These are phyloP conservation scores for Mesorhabditis spiculigera DNA, from an alignment of 2,888 invertebrate species.

Conservation along the genomic window DNA sequence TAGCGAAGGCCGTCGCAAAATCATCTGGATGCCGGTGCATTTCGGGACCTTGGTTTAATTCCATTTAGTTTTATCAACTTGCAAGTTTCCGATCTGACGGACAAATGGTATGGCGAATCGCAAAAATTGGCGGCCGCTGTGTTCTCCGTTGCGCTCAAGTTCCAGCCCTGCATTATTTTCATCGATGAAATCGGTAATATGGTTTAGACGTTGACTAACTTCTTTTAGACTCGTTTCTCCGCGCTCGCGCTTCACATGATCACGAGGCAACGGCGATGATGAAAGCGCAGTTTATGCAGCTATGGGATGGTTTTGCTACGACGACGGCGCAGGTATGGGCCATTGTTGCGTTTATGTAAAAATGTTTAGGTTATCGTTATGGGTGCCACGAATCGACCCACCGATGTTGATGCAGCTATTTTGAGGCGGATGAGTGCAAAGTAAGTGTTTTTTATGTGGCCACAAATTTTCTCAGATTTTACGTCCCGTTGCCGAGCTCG, in stretches of 20 bases:
- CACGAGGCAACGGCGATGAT: constrained; percentile 99
- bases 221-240: constrained; percentile 80
- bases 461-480: constrained; percentile 35
- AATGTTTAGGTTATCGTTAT: constrained; percentile 70
- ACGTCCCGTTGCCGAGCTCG: constrained; percentile 40
- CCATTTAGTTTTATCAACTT: constrained; percentile 53
- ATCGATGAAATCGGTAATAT: constrained; percentile 84
- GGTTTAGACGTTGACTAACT: constrained; percentile 2
- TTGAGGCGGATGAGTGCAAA: constrained; percentile 67
- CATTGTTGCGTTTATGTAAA: constrained; percentile 62
- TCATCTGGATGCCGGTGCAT: constrained; percentile 41
- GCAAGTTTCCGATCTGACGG: constrained; percentile 61
- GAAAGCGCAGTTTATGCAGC: constrained; percentile 98
- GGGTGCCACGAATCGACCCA: constrained; percentile 96
- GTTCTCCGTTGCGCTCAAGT: constrained; percentile 85
- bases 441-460: constrained; percentile 18
- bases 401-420: constrained; percentile 75
- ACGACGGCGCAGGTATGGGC: constrained; percentile 65
- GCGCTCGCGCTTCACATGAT: constrained; percentile 82
- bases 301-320: constrained; percentile 95
- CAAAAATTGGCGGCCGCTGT: constrained; percentile 94
- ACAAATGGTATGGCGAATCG: constrained; percentile 98
- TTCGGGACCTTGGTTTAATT: not conserved
- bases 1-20: constrained; percentile 55
- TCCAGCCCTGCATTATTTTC: constrained; percentile 86